Evolutionary conservation across 1,140 invertebrate species (phyloP).

Genomic region (Caerostris extrusa): DNA sequence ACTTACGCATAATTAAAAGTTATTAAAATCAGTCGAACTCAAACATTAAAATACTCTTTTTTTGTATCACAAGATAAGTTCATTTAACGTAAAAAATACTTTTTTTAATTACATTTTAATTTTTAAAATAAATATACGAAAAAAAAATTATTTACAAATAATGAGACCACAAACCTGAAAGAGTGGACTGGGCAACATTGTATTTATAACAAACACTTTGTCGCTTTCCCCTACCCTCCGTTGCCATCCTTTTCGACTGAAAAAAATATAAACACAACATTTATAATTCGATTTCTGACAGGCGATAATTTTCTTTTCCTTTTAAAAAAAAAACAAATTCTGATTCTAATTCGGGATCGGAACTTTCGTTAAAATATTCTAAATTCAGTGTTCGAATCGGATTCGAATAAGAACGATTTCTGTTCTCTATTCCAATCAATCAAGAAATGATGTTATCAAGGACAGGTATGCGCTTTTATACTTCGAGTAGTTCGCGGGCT

Average conservation of each 20-base stretch:
- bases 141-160: not conserved
- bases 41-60: not conserved
- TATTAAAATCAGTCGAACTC: not conserved
- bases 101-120: not conserved
- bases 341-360: too few species aligned
- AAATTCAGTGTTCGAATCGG: not conserved
- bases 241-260: slow-evolving; percentile 29
- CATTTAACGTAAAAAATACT: not conserved
- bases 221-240: not conserved
- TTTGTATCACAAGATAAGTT: not conserved
- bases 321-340: not conserved
- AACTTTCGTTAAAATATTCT: not conserved
- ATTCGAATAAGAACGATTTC: not conserved
- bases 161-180: slow-evolving; percentile 51
- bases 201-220: slow-evolving; percentile 63
- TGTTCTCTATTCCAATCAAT: not conserved
- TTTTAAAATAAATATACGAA: not conserved
- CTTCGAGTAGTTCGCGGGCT: slow-evolving; percentile 27
- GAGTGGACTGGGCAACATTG: not conserved
- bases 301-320: not conserved
- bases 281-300: not conserved
- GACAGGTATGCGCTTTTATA: slow-evolving; percentile 54
- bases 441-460: not conserved
- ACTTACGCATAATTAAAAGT: not conserved
- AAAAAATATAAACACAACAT: slow-evolving; percentile 74